A percentile compares a stretch with the other conserved stretches of the same genome.
Conservation (phyloP, 23 tunicate genomes). For the Halocynthia roretzi region DNA sequence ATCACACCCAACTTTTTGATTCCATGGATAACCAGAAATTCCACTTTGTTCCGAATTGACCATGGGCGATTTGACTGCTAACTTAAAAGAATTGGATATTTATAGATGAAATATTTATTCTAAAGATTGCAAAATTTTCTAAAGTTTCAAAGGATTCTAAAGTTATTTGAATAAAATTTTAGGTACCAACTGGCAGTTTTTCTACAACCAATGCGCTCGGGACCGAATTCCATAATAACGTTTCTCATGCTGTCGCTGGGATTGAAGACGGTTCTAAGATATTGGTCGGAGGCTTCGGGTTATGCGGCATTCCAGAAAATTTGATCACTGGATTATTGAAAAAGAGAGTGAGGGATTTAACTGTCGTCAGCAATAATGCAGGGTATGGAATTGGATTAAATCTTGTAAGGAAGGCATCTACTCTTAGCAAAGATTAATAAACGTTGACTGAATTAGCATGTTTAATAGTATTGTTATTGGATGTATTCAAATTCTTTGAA, state of each 20-base stretch:
- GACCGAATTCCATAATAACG: conserved; percentile 48
- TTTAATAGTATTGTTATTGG: conserved; percentile 2
- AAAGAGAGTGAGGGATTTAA: conserved; percentile 37
- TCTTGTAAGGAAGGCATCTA: too few species aligned
- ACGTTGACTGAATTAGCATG: too few species aligned
- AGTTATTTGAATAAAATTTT: too few species aligned
- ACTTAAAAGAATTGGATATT: too few species aligned
- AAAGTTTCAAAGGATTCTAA: too few species aligned
- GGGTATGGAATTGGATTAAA: conserved; percentile 31
- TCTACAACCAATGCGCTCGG: conserved; percentile 33
- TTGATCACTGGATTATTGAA: conserved; percentile 63
- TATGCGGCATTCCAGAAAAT: conserved; percentile 97
- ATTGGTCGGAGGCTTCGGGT: conserved; percentile 94
- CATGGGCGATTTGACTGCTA: too few species aligned
- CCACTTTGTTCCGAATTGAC: too few species aligned
- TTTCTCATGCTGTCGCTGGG: conserved; percentile 55
- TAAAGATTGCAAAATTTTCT: too few species aligned
- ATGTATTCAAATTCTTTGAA: neutral
- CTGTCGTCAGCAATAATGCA: conserved; percentile 93
- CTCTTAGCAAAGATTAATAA: too few species aligned
- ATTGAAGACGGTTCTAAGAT: conserved; percentile 71
- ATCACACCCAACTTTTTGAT: too few species aligned
- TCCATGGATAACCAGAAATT: too few species aligned
- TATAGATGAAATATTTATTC: too few species aligned
- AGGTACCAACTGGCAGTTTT: conserved; percentile 9